Evolutionary conservation across 2,113 vertebrate genomes (phyloP).

Genomic region (Vicugna pacos): DNA sequence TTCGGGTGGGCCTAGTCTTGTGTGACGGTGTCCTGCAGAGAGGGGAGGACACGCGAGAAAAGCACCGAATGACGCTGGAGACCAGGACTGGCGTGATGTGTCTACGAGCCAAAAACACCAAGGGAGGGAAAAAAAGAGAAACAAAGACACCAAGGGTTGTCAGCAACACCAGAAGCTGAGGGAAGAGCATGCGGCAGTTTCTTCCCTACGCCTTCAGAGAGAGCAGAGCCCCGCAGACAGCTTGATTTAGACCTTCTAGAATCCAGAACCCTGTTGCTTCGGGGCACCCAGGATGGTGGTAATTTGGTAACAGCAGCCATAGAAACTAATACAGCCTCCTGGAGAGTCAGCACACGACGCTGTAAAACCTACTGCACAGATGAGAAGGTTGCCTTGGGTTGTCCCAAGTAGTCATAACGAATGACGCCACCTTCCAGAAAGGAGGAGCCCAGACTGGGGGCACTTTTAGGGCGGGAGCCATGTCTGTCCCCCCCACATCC

Average conservation of each 20-base stretch:
- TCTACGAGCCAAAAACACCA: not conserved
- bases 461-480: too few species aligned
- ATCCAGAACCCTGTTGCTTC: not conserved
- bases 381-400: not conserved
- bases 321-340: not conserved
- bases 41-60: not conserved
- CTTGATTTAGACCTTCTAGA: not conserved
- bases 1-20: too few species aligned
- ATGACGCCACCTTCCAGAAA: not conserved
- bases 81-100: not conserved
- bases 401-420: not conserved
- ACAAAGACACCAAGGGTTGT: not conserved
- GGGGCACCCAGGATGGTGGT: not conserved
- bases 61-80: not conserved
- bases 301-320: not conserved
- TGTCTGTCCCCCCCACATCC: not conserved
- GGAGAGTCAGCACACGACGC: not conserved
- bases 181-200: accelerated
- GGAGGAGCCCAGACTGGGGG: not conserved
- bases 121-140: too few species aligned
- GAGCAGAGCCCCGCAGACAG: not conserved
- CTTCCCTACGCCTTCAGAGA: not conserved
- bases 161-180: not conserved
- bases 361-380: not conserved
- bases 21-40: not conserved